Evolutionary conservation across 2,888 invertebrate species (phyloP).

Genomic region (Oligia latruncula): DNA sequence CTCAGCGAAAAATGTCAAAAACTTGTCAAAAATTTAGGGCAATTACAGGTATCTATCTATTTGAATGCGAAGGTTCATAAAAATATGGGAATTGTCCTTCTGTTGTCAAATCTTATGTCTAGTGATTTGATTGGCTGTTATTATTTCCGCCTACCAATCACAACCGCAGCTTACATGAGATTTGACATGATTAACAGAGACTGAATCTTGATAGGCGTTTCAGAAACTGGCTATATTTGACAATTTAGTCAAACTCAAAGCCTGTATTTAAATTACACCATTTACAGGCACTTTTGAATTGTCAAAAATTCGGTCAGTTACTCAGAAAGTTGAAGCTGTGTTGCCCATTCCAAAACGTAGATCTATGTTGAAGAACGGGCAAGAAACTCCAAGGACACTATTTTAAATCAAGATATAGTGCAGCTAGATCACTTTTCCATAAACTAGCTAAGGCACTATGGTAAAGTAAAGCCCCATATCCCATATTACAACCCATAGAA

Average conservation of each 20-base stretch:
- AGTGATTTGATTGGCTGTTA: background rate
- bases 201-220: background rate
- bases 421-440: background rate
- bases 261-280: background rate
- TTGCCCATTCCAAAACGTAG: background rate
- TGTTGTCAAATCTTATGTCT: background rate
- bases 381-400: too few species aligned
- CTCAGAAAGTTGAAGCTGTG: background rate
- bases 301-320: background rate
- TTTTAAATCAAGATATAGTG: too few species aligned
- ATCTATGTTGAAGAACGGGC: too few species aligned
- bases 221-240: background rate
- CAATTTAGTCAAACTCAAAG: background rate
- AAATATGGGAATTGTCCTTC: too few species aligned
- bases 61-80: too few species aligned
- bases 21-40: too few species aligned
- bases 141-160: background rate
- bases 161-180: background rate
- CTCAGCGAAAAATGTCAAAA: too few species aligned
- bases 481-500: slow-evolving; percentile 17
- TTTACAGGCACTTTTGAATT: background rate
- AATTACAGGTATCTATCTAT: too few species aligned
- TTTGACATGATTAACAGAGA: background rate
- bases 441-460: background rate
- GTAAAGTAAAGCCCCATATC: slow-evolving; percentile 5